Conservation (phyloP, 1,140 invertebrate species). For the Phymorhynchus buccinoides region DNA sequence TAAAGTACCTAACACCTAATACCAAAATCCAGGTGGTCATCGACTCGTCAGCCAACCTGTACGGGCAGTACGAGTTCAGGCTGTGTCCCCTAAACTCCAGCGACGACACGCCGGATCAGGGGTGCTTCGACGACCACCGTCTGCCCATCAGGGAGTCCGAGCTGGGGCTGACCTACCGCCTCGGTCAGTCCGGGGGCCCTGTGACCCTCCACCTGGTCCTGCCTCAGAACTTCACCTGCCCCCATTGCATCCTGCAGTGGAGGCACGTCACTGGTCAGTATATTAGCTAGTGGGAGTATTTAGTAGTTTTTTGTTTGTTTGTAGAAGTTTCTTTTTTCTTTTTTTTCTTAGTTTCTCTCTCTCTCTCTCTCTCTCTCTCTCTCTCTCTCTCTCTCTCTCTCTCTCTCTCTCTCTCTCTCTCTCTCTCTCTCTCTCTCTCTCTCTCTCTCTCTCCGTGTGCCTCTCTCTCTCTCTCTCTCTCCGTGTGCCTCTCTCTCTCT, state of each 20-base stretch:
- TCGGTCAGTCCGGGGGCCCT: conserved; percentile 41
- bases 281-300: too few relatives aligned
- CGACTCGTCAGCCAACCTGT: conserved; percentile 41
- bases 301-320: background rate
- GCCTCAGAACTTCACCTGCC: conserved; percentile 86
- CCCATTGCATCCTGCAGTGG: conserved; percentile 91
- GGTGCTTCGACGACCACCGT: conserved; percentile 40
- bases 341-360: background rate
- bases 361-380: background rate
- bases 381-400: background rate
- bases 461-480: background rate
- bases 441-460: too few relatives aligned
- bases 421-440: background rate
- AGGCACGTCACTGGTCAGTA: conserved; percentile 86
- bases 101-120: conserved; percentile 23
- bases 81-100: conserved; percentile 80
- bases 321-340: conserved; percentile 14
- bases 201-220: conserved; percentile 71
- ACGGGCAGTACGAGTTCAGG: conserved; percentile 89
- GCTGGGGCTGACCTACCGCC: conserved; percentile 41
- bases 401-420: background rate
- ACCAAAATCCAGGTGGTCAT: conserved; percentile 48
- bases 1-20: too few relatives aligned
- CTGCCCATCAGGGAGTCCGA: conserved; percentile 40
- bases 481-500: background rate